Base-by-base conservation (phyloP, 2,797 vertebrate genomes). In the Babyrousa celebensis region DNA sequence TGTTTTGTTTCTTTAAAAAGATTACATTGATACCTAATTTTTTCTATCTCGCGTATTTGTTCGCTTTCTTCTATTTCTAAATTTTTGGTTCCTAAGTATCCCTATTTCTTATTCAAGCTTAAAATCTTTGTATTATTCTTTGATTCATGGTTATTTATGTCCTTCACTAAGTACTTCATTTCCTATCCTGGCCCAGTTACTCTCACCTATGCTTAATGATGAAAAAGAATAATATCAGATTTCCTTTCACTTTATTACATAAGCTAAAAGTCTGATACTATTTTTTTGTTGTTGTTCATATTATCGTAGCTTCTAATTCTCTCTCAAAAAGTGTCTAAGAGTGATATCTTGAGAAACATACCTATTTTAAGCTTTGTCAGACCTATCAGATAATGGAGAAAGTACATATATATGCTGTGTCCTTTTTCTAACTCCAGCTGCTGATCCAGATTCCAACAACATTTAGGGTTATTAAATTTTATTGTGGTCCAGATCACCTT, bases 1-100 rank as follows among this genome's bases (percentile, higher is more conserved):
- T 58, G 29, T n/a, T 48, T 80, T 16, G 5, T 68, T 85, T 91
- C 4, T 70, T 96, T 67, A 63, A 16, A 77, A 90, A 93, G 72
- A 75, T 48, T 68, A 1, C 21, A n/a, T 32, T 68, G 14, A 58
- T 83, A 1, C 62, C 29, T 40, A 10, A 14, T n/a, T 87, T 94
- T 75, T 17, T 77, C 32, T 68, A 12, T 60, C 92, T 89, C 23
- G 70, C 17, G 17, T 60, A 40, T 58, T 84, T 5, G 63, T 87
- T 71, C 56, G 25, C 54, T 91, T 95, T 62, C 60, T 87, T 79
- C 25, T 4, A 8, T 43, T 6, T 52, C 25, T 36, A 36, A 32
- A 25, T 36, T 72, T 79, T 75, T 27, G 12, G 56, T 78, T 94
- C 67, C 29, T 93, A 88, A 68, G 6, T 68, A 58, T 75, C 74